These are phyloP conservation scores for Zenarchopterus dispar DNA, from an alignment of 2,797 vertebrate genomes.

Conservation along the genomic window DNA sequence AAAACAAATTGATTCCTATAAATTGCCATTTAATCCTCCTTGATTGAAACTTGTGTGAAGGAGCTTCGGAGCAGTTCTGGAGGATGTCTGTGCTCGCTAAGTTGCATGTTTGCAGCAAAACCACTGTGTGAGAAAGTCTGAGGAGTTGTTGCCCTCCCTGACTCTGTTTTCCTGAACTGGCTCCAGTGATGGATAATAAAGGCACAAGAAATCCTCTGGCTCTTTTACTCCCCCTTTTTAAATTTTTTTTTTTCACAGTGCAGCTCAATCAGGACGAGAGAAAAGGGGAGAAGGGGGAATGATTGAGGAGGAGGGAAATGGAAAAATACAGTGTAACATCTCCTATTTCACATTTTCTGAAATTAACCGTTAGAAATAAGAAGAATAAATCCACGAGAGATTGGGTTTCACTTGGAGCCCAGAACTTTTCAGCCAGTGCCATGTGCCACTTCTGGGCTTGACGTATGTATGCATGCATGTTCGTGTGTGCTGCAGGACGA, in stretches of 20 bases:
- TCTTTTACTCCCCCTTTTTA: constrained; percentile 29
- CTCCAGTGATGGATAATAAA: constrained; percentile 61
- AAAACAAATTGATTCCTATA: constrained; percentile 74
- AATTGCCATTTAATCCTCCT: constrained; percentile 56
- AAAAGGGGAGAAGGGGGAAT: constrained; percentile 2
- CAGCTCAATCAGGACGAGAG: constrained; percentile 60
- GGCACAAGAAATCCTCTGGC: constrained; percentile 43
- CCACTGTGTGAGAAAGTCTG: constrained; percentile 25
- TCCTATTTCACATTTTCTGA: constrained; percentile 64
- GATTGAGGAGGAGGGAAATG: constrained; percentile 1
- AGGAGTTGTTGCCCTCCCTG: constrained; percentile 34
- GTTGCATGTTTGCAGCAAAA: neutral
- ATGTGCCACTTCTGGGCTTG: constrained; percentile 77
- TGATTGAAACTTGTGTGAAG: constrained; percentile 44
- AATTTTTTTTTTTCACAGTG: constrained; percentile 27
- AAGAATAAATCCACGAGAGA: constrained; percentile 66
- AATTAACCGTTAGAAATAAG: constrained; percentile 73
- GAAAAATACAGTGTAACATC: constrained; percentile 21
- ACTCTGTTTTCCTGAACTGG: constrained; percentile 46
- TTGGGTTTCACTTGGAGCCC: constrained; percentile 77
- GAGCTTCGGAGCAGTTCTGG: neutral
- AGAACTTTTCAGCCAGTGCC: constrained; percentile 79
- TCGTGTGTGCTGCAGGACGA: constrained; percentile 37
- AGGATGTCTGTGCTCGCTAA: neutral
- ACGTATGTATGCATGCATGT: constrained; percentile 32